phyloP scores from a whole-genome alignment of 2,888 invertebrate species.

The Beris morrisii region DNA sequence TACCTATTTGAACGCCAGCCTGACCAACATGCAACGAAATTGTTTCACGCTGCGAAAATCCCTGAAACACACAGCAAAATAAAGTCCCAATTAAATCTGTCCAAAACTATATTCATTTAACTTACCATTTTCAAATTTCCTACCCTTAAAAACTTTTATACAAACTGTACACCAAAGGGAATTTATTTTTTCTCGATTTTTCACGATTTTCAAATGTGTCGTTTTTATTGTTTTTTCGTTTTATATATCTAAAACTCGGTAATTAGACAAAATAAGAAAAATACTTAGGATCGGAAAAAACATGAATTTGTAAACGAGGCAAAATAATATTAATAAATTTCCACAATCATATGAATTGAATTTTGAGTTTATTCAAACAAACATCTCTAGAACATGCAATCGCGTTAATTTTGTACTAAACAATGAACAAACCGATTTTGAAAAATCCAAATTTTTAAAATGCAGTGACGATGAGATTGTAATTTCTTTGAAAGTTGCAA shows the following conservation, averaged over 20 bases:
- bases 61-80: conserved; percentile 32
- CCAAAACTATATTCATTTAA: too few species aligned
- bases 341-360: conserved; percentile 3
- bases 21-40: conserved; percentile 81
- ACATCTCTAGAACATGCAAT: conserved; percentile 16
- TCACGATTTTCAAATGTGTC: neutral
- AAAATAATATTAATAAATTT: conserved; percentile 13
- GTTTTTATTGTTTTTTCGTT: neutral
- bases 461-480: neutral
- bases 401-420: conserved; percentile 30
- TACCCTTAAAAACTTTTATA: neutral
- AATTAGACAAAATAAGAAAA: neutral
- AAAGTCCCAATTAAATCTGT: neutral
- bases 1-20: conserved; percentile 79
- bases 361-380: conserved; percentile 12
- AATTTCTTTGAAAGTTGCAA: neutral
- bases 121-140: conserved; percentile 8
- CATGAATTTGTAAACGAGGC: conserved; percentile 9
- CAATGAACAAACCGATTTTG: conserved; percentile 28
- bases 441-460: neutral
- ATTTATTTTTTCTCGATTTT: conserved; percentile 2
- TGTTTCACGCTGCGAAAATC: conserved; percentile 65
- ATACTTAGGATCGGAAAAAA: neutral
- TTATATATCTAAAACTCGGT: neutral
- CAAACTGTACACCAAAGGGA: neutral